A percentile compares a stretch with the other conserved stretches of the same genome.
phyloP scores from a whole-genome alignment of 2,888 invertebrate genomes.

The Keiferia lycopersicella region DNA sequence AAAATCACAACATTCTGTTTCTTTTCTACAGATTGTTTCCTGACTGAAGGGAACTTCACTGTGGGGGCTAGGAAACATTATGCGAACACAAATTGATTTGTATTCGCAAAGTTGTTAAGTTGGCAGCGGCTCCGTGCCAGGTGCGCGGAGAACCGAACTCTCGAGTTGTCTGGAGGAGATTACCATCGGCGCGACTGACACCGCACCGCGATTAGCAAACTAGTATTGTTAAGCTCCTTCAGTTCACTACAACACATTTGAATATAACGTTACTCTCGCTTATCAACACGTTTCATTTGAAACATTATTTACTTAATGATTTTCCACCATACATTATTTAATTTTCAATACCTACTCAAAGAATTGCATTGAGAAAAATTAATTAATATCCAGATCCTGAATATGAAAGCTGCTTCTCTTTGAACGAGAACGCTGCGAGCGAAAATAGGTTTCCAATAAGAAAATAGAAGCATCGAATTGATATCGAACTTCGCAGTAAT shows the following conservation, averaged over 20 bases:
- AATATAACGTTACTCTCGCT: neutral
- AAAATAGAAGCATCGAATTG: neutral
- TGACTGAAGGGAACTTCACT: neutral
- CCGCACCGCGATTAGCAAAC: neutral
- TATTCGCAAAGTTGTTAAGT: slow-evolving; percentile 11
- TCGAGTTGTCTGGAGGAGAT: slow-evolving; percentile 12
- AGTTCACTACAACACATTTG: slow-evolving; percentile 4
- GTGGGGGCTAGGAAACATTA: slow-evolving; percentile 7
- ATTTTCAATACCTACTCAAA: too few relatives aligned
- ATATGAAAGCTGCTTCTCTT: neutral
- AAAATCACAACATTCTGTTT: neutral
- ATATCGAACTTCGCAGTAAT: neutral
- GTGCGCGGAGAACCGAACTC: neutral
- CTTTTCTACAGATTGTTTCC: slow-evolving; percentile 2
- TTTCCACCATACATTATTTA: too few relatives aligned
- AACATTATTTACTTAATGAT: too few relatives aligned
- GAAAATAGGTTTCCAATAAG: slow-evolving; percentile 1
- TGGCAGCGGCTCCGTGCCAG: neutral
- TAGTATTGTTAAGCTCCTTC: slow-evolving; percentile 8
- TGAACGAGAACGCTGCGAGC: neutral
- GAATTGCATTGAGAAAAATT: neutral
- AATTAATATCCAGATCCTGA: neutral
- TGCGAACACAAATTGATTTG: slow-evolving; percentile 19
- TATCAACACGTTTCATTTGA: too few relatives aligned
- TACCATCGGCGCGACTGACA: slow-evolving; percentile 5